Conservation (phyloP, 2,888 invertebrate genomes). For the Suillia variegata region DNA sequence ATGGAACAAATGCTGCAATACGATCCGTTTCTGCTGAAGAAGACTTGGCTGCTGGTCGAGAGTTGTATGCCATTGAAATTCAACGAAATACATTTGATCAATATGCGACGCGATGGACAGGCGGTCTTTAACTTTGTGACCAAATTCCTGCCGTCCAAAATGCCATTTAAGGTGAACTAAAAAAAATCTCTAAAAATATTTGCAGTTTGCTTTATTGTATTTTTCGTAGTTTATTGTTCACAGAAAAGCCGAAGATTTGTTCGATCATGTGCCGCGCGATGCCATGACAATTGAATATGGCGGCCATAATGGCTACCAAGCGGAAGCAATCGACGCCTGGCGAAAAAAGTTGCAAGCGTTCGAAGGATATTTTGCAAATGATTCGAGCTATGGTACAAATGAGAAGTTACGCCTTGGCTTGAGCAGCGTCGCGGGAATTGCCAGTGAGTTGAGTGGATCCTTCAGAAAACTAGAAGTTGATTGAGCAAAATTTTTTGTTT, state of each 20-base stretch:
- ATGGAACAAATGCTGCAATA: conserved; percentile 49
- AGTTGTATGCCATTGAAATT: conserved; percentile 46
- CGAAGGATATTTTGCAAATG: conserved; percentile 43
- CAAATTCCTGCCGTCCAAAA: conserved; percentile 41
- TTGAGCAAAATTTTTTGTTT: conserved; percentile 22
- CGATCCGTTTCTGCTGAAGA: conserved; percentile 45
- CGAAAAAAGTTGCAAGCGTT: conserved; percentile 33
- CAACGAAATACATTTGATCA: conserved; percentile 47
- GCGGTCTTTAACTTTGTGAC: conserved; percentile 43
- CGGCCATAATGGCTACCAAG: conserved; percentile 46
- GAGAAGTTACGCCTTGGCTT: conserved; percentile 44
- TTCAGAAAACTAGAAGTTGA: conserved; percentile 50
- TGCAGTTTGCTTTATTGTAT: not conserved
- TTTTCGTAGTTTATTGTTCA: conserved; percentile 44
- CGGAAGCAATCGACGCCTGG: conserved; percentile 46
- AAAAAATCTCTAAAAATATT: not conserved
- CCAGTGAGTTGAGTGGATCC: conserved; percentile 44
- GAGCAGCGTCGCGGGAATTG: conserved; percentile 33
- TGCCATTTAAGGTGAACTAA: conserved; percentile 41
- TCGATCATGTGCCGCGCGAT: conserved; percentile 44
- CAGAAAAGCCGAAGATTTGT: conserved; percentile 50
- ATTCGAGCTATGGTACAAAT: conserved; percentile 41
- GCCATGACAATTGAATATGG: conserved; percentile 50
- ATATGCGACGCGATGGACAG: conserved; percentile 44
- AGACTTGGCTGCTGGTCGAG: conserved; percentile 40